These are phyloP conservation scores for Caenorhabditis panamensis DNA, from an alignment of 2,888 invertebrate species.

Conservation along the genomic window DNA sequence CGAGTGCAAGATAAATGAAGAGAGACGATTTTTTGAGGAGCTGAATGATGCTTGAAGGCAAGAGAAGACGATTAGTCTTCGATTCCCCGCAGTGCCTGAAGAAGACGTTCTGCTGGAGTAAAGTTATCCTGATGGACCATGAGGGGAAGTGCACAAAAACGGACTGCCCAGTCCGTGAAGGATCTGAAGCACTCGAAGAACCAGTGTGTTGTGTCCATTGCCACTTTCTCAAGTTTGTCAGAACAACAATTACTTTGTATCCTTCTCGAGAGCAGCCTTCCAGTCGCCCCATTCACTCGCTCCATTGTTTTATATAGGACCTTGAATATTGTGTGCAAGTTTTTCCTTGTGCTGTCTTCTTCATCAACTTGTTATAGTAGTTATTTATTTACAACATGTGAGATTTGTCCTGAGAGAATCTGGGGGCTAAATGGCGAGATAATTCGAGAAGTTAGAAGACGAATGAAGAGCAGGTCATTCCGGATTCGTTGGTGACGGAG, in stretches of 20 bases:
- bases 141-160: background rate
- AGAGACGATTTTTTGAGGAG: conserved; percentile 30
- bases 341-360: conserved; percentile 1
- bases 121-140: too few species aligned
- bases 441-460: conserved; percentile 46
- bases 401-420: conserved; percentile 50
- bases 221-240: conserved; percentile 19
- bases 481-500: conserved; percentile 51
- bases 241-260: conserved; percentile 27
- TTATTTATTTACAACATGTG: conserved; percentile 24
- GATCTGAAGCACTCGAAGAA: conserved; percentile 29
- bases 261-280: conserved; percentile 19
- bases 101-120: too few species aligned
- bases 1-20: conserved; percentile 57
- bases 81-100: too few species aligned
- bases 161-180: too few species aligned
- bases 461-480: conserved; percentile 61
- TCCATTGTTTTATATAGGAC: conserved; percentile 14
- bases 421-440: background rate
- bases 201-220: conserved; percentile 7
- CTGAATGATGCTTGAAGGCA: background rate
- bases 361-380: conserved; percentile 6
- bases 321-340: conserved; percentile 24
- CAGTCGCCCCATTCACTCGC: conserved; percentile 11
- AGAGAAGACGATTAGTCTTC: background rate